Evolutionary conservation across 2,888 invertebrate genomes (phyloP).

Genomic region (Acanthosepion esculentum): DNA sequence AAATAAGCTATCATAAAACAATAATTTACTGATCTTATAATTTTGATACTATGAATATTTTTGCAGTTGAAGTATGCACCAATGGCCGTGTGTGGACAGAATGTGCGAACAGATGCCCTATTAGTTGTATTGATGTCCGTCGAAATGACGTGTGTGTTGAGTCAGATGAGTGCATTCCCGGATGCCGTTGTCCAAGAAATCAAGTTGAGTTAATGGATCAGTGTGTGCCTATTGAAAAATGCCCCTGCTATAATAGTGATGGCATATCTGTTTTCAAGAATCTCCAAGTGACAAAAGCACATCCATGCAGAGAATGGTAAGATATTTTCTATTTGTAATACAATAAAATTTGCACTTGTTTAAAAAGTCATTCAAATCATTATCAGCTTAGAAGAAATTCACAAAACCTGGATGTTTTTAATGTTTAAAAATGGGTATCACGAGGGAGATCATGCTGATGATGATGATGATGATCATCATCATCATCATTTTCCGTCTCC

Average conservation of each 20-base stretch:
- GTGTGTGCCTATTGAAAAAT: constrained; percentile 52
- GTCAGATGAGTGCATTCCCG: constrained; percentile 53
- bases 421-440: not conserved
- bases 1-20: too few species aligned
- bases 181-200: constrained; percentile 54
- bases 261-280: constrained; percentile 51
- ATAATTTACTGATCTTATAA: not conserved
- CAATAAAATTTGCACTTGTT: too few species aligned
- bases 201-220: constrained; percentile 52
- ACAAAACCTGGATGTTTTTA: not conserved
- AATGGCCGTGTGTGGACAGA: constrained; percentile 53
- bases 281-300: not conserved
- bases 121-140: constrained; percentile 54
- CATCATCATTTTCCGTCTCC: too few species aligned
- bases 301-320: constrained; percentile 55
- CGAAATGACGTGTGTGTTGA: constrained; percentile 52
- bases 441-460: too few species aligned
- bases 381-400: not conserved
- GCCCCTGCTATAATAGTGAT: constrained; percentile 54
- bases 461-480: too few species aligned
- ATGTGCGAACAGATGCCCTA: constrained; percentile 55
- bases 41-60: not conserved
- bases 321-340: not conserved
- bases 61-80: constrained; percentile 48
- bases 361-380: not conserved